A percentile compares a stretch with the other conserved stretches of the same genome.
phyloP scores from a whole-genome alignment of 2,113 vertebrate genomes.

The Pongo pygmaeus region DNA sequence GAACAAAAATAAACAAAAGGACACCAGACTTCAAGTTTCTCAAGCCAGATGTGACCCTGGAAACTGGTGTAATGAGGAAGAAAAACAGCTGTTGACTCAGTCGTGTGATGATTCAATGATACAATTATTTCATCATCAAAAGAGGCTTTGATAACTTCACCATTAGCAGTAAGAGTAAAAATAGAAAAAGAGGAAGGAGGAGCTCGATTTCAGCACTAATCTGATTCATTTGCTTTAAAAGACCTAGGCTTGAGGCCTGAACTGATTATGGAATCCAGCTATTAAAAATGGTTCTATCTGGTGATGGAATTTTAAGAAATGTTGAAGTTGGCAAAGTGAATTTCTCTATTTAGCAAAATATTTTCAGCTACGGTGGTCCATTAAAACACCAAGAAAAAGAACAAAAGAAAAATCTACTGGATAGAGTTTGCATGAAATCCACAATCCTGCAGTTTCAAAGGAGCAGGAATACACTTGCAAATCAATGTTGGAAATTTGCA shows the following conservation, averaged over 20 bases:
- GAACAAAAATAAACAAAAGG: not conserved
- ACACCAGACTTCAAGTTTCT: not conserved
- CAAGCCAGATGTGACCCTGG: constrained; percentile 24
- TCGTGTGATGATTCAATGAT: not conserved
- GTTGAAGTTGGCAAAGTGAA: not conserved
- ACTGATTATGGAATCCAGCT: not conserved
- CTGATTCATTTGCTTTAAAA: not conserved
- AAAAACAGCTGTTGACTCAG: constrained; percentile 1
- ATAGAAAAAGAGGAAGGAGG: not conserved
- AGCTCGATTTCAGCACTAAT: not conserved
- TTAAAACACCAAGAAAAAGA: constrained; percentile 32
- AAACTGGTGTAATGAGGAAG: not conserved
- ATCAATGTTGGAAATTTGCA: not conserved
- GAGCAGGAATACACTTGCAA: not conserved
- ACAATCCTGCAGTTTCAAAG: not conserved
- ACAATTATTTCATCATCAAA: not conserved
- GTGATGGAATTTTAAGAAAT: not conserved
- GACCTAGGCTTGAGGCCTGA: not conserved
- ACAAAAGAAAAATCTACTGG: not conserved
- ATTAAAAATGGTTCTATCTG: not conserved
- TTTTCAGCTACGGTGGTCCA: constrained; percentile 29
- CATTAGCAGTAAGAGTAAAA: not conserved
- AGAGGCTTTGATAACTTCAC: not conserved
- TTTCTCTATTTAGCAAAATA: constrained; percentile 12
- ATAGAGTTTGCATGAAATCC: not conserved